Percentiles rank a stretch among this genome's conserved stretches.
Conservation (phyloP, 2,888 invertebrate species). For the Mythimna albipuncta region DNA sequence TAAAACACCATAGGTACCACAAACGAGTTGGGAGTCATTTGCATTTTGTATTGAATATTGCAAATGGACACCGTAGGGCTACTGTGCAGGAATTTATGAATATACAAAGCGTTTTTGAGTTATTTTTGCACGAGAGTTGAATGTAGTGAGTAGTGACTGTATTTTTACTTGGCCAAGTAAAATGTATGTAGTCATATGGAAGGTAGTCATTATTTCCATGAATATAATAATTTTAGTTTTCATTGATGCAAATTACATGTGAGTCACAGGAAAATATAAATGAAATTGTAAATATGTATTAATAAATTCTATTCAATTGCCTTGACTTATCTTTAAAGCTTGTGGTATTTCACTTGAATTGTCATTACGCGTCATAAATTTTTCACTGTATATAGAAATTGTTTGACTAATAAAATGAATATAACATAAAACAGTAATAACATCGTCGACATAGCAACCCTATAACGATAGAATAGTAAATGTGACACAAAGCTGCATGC, state of each 20-base stretch:
- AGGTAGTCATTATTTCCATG: background rate
- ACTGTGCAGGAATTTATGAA: constrained; percentile 59
- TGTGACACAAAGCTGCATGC: constrained; percentile 62
- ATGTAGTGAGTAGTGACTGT: background rate
- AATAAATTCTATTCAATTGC: constrained; percentile 19
- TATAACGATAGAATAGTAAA: constrained; percentile 52
- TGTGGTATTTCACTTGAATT: constrained; percentile 38
- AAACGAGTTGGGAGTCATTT: constrained; percentile 62
- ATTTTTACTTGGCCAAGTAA: constrained; percentile 6
- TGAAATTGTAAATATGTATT: constrained; percentile 5
- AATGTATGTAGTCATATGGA: background rate
- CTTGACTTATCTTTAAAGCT: constrained; percentile 1
- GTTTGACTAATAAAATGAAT: constrained; percentile 18
- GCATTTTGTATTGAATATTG: constrained; percentile 67
- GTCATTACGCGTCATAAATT: constrained; percentile 12
- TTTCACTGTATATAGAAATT: constrained; percentile 1
- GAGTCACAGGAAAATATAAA: constrained; percentile 43
- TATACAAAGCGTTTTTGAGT: constrained; percentile 51
- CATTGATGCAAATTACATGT: constrained; percentile 5
- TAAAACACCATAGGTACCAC: constrained; percentile 67
- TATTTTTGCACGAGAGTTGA: constrained; percentile 25
- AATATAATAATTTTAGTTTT: constrained; percentile 7
- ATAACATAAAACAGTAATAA: constrained; percentile 31
- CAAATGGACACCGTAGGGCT: constrained; percentile 62
- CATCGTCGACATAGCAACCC: constrained; percentile 50